A percentile compares a stretch with the other conserved stretches of the same genome.
phyloP scores from a whole-genome alignment of 2,113 vertebrate species.

The Tragelaphus strepsiceros region DNA sequence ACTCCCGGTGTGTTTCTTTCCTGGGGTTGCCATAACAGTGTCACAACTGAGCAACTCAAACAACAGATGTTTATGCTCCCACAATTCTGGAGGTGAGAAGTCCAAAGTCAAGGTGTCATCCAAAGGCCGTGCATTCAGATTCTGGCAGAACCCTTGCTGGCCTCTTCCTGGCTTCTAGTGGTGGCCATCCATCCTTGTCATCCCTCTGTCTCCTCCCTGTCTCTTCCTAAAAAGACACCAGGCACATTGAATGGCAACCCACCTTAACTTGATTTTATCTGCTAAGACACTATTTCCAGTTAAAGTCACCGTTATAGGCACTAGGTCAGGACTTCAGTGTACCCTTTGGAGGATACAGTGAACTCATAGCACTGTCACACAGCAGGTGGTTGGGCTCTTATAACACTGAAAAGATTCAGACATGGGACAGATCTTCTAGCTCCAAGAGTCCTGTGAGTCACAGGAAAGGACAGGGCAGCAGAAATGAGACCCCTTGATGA shows the following conservation, averaged over 20 bases:
- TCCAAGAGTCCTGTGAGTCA: background rate
- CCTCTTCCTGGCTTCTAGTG: background rate
- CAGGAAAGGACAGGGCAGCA: background rate
- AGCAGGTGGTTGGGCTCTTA: background rate
- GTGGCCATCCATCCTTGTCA: fast-evolving
- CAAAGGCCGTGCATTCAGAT: background rate
- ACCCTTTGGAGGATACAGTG: background rate
- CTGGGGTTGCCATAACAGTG: background rate
- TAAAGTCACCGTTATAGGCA: background rate
- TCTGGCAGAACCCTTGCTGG: background rate
- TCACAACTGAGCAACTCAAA: background rate
- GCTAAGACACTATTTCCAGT: background rate
- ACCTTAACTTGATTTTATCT: background rate
- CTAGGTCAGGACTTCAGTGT: background rate
- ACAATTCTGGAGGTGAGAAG: background rate
- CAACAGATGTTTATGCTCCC: background rate
- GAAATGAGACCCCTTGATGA: background rate
- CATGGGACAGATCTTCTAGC: background rate
- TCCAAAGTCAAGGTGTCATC: background rate
- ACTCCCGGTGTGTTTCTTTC: fast-evolving
- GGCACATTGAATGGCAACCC: background rate
- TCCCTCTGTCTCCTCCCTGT: background rate
- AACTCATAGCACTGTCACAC: background rate
- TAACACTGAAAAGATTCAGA: background rate
- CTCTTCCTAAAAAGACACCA: background rate